phyloP scores from a whole-genome alignment of 1,140 invertebrate species.

The Sycophila sp. region DNA sequence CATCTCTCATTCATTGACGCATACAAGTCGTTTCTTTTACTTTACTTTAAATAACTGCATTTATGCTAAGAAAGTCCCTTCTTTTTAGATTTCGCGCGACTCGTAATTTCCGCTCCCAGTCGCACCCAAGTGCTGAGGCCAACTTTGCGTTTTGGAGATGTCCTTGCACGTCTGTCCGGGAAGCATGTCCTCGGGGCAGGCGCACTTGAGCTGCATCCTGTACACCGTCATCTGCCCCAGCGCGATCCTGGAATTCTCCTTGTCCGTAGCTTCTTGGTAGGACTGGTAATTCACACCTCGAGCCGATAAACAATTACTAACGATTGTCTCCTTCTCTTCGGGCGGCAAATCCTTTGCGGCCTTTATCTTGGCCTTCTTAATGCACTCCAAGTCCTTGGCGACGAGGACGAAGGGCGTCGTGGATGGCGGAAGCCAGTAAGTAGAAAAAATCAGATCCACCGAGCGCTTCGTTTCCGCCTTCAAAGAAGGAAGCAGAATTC shows the following conservation, averaged over 20 bases:
- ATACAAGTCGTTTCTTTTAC: slow-evolving; percentile 13
- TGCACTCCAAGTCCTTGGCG: slow-evolving; percentile 66
- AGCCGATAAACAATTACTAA: slow-evolving; percentile 61
- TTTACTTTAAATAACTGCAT: slow-evolving; percentile 6
- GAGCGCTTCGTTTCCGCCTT: slow-evolving; percentile 50
- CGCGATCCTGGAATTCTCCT: slow-evolving; percentile 61
- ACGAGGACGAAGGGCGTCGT: slow-evolving; percentile 59
- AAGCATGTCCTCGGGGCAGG: slow-evolving; percentile 63
- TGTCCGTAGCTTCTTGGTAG: slow-evolving; percentile 58
- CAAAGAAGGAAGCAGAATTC: slow-evolving; percentile 58
- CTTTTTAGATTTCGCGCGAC: slow-evolving; percentile 39
- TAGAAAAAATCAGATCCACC: slow-evolving; percentile 69
- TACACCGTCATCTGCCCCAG: slow-evolving; percentile 70
- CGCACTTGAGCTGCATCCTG: slow-evolving; percentile 66
- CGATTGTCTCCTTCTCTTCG: slow-evolving; percentile 49
- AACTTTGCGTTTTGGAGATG: slow-evolving; percentile 65
- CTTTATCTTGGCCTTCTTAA: slow-evolving; percentile 54
- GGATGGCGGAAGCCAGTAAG: slow-evolving; percentile 67
- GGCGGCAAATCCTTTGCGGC: slow-evolving; percentile 42
- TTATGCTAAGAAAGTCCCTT: neutral
- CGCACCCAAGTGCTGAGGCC: slow-evolving; percentile 65
- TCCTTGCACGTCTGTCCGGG: slow-evolving; percentile 64
- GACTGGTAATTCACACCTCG: slow-evolving; percentile 58
- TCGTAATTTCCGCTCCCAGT: slow-evolving; percentile 66
- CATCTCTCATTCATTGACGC: slow-evolving; percentile 23